Evolutionary conservation across 2,113 vertebrate genomes (phyloP).

Genomic region (Ammodytes marinus): DNA sequence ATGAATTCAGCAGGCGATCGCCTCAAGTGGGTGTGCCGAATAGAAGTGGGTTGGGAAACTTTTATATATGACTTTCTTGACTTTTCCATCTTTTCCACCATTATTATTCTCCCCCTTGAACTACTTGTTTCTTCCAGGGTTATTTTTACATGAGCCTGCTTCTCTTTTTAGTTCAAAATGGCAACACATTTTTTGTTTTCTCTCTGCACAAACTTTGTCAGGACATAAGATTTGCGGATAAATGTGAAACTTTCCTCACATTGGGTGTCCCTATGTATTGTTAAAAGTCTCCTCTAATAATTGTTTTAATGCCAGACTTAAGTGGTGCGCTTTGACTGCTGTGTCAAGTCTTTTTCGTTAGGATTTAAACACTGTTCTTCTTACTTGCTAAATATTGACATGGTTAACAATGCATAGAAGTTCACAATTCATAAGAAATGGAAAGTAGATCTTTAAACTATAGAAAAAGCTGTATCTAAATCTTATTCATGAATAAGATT

Average conservation of each 20-base stretch:
- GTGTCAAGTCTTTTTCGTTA: not conserved
- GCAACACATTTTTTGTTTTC: constrained; percentile 22
- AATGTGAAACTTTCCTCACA: constrained; percentile 27
- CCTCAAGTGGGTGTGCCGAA: constrained; percentile 77
- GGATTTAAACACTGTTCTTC: not conserved
- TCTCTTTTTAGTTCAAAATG: constrained; percentile 39
- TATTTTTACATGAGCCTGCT: constrained; percentile 54
- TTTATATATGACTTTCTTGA: constrained; percentile 72
- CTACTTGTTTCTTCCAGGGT: constrained; percentile 48
- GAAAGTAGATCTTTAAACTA: no score
- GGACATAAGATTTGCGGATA: constrained; percentile 15
- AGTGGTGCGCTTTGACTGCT: not conserved
- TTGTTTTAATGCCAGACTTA: not conserved
- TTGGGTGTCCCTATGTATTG: constrained; percentile 16
- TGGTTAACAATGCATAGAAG: not conserved
- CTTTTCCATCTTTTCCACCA: constrained; percentile 67
- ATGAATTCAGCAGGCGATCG: constrained; percentile 82
- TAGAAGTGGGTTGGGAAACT: constrained; percentile 71
- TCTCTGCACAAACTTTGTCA: constrained; percentile 31
- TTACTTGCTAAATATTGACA: not conserved
- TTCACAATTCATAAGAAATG: not conserved
- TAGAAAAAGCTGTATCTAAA: no score
- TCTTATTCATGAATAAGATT: no score
- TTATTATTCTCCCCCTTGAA: constrained; percentile 66
- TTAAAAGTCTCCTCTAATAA: constrained; percentile 2